Conservation (phyloP, 2,113 vertebrate species). For the Sakesphorus luctuosus region DNA sequence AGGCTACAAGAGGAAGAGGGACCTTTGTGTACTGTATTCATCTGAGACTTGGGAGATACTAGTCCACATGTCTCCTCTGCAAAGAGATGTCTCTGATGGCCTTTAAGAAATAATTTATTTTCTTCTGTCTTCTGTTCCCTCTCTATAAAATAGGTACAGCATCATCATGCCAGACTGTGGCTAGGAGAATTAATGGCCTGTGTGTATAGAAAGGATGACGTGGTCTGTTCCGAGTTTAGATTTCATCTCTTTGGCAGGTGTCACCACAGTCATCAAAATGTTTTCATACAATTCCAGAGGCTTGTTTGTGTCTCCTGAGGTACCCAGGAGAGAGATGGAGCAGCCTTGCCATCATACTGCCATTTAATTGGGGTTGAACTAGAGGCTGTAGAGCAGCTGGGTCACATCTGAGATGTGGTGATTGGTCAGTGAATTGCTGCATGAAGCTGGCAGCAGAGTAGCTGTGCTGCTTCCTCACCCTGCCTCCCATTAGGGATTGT, state of each 20-base stretch:
- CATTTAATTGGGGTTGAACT: neutral
- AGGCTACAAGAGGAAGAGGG: neutral
- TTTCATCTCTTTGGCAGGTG: conserved; percentile 26
- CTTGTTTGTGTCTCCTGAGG: neutral
- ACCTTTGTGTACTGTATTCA: neutral
- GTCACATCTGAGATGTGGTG: neutral
- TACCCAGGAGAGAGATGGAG: neutral
- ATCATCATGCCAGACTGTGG: neutral
- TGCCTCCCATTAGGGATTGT: neutral
- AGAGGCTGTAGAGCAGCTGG: neutral
- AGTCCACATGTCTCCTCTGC: neutral
- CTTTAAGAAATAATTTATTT: neutral
- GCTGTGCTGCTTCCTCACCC: neutral
- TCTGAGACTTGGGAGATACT: neutral
- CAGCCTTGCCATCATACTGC: neutral
- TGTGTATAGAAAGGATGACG: neutral
- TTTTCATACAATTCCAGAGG: neutral
- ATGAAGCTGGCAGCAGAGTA: conserved; percentile 18
- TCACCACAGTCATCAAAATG: neutral
- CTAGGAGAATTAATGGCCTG: neutral
- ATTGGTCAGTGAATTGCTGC: neutral
- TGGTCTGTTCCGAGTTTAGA: neutral
- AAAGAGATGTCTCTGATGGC: neutral
- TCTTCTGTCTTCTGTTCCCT: neutral
- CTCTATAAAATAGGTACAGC: neutral